These are phyloP conservation scores for Cydia fagiglandana DNA, from an alignment of 1,140 invertebrate genomes.

Conservation along the genomic window DNA sequence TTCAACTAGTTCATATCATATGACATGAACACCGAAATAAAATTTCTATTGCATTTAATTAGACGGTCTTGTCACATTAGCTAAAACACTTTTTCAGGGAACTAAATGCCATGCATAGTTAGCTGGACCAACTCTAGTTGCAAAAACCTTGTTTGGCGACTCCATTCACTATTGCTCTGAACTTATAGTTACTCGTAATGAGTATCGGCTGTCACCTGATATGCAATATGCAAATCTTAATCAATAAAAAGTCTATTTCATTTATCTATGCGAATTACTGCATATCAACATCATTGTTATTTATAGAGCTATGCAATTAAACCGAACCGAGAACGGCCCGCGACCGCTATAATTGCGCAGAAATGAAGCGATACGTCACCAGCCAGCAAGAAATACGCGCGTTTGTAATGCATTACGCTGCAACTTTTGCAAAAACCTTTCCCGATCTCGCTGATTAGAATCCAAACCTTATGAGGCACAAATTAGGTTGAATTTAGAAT, in stretches of 20 bases:
- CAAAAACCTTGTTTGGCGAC: too few species aligned
- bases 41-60: too few species aligned
- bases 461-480: neutral
- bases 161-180: too few species aligned
- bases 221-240: neutral
- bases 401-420: neutral
- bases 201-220: neutral
- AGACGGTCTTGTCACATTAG: too few species aligned
- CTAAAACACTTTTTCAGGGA: too few species aligned
- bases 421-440: neutral
- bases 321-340: neutral
- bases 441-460: neutral
- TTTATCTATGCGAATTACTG: neutral
- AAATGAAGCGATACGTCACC: constrained; percentile 4
- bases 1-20: too few species aligned
- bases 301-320: constrained; percentile 12
- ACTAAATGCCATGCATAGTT: too few species aligned
- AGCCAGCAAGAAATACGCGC: constrained; percentile 3
- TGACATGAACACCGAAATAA: too few species aligned
- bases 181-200: too few species aligned
- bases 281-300: constrained; percentile 2
- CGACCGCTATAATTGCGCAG: neutral
- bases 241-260: neutral
- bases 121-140: too few species aligned
- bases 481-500: neutral